Evolutionary conservation across 2,113 vertebrate genomes (phyloP), one percentile per base, ranked within the genome.

Genomic region (Parus major): DNA sequence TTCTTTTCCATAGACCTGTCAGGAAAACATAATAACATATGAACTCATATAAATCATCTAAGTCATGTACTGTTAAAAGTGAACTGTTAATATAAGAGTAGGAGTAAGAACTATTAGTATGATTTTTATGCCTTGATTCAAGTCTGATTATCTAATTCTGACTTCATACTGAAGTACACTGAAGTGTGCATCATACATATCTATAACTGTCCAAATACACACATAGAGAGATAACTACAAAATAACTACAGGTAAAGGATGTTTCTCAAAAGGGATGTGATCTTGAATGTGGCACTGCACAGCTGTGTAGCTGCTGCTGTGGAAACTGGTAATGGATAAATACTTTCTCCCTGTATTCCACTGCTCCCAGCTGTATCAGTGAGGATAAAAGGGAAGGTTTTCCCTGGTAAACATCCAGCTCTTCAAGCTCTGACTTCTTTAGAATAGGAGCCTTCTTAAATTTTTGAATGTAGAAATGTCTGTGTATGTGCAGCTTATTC

Each of bases 101-200:
- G 29, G 24, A 83, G 10, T 55, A 77, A 60, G 31, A 75, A 39
- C 29, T 72, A 44, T 29, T 13, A 46, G 10, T 12, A 31, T 44
- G 3, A 18, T 64, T 64, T 88, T 61, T 52, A 77, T 14, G 7
- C 7, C 14, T 83, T 56, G 28, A 36, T 66, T 81, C 16, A 81
- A 71, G 17, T 46, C 55, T 33, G 31, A 15, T 52, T 61, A 47
- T 47, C 44, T 86, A 81, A 81, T 33, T 73, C 25, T 52, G 14
- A 3, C 12, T 78, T 15, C 10, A 4, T 55, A 55, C 7, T 0
- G 2, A 46, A 57, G 20, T 12, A 5, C 41, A 42, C 7, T 0
- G 1, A 36, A 50, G 9, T 35, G 15, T 28, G 13, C 8, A 55
- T 39, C 22, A n/a, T 13, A 29, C 23, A 42, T 22, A 39, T 18